Evolutionary conservation across 2,113 vertebrate species (phyloP).

Genomic region (Nettapus auritus): DNA sequence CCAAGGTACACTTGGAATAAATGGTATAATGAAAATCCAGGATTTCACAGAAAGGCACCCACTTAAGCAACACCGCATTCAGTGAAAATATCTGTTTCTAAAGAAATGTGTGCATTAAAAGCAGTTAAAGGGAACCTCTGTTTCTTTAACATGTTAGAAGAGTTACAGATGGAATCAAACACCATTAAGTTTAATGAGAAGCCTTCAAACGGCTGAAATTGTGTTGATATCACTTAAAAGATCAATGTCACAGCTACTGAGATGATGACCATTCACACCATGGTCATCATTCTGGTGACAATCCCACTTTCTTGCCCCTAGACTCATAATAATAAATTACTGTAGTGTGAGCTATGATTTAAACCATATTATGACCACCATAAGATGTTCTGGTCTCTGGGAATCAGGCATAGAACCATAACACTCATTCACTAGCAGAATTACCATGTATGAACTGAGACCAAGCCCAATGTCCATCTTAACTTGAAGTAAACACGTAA

Average conservation of each 20-base stretch:
- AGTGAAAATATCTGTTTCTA: background rate
- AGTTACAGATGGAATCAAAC: background rate
- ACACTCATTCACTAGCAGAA: background rate
- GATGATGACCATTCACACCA: background rate
- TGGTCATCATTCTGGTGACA: background rate
- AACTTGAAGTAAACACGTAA: background rate
- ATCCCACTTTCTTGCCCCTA: background rate
- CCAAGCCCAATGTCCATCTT: background rate
- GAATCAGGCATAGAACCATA: background rate
- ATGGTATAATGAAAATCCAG: conserved; percentile 11
- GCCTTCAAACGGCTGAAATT: background rate
- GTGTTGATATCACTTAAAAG: background rate
- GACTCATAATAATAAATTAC: background rate
- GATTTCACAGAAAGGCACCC: background rate
- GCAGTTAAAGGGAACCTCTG: background rate
- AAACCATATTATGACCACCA: background rate
- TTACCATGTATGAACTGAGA: background rate
- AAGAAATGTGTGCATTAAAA: background rate
- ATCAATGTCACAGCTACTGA: background rate
- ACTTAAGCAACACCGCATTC: background rate
- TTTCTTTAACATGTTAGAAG: background rate
- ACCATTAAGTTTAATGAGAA: background rate
- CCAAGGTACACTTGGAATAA: background rate
- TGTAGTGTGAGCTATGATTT: background rate
- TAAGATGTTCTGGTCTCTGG: background rate